Evolutionary conservation across 2,888 invertebrate species (phyloP), one percentile per base, ranked within the genome.

Genomic region (Mayetiola destructor): DNA sequence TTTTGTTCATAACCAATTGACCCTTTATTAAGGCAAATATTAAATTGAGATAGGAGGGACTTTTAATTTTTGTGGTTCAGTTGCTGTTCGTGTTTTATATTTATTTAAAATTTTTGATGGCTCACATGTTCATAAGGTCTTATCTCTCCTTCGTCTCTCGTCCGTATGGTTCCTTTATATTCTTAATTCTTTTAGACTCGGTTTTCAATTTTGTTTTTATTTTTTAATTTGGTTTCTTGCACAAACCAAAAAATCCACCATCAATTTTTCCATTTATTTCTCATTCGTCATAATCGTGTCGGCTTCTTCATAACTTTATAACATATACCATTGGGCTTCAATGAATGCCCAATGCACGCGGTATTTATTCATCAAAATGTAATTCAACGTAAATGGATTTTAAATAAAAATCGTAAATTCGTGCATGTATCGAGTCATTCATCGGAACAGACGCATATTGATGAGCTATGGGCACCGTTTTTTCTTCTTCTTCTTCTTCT

Each of bases 21-120:
- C 52, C 30, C 52, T 52, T 52, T 29, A 52, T 52, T 52, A 30
- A 52, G 52, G 27, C 48, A 27, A 27, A 48, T 27, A 9, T 48
- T 20, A 32, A 32, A 30, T 20, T 30, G 32, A 30, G 18, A 40
- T 18, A 30, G 6, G 29, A 53, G 53, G 53, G 53, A 18, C 53
- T 5, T 16, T 20, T 23, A 42, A 21, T 42, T 48, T 27, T 48
- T 48, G 14, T n/a, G 9, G 29, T 2, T n/a, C 10, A n/a, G 36
- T 36, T 36, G 36, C 3, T 18, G 5, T 14, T 39, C 20, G 16
- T 48, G 14, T 48, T n/a, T 48, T 4, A 23, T n/a, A n/a, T n/a
- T n/a, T n/a, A n/a, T n/a, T n/a, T n/a, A n/a, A 5, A 23, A n/a
- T 27, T 23, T 23, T 48, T 14, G n/a, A 27, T 16, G 32, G n/a